These are phyloP conservation scores for Acanthacorydalis orientalis DNA, from an alignment of 2,888 invertebrate genomes.

Conservation along the genomic window DNA sequence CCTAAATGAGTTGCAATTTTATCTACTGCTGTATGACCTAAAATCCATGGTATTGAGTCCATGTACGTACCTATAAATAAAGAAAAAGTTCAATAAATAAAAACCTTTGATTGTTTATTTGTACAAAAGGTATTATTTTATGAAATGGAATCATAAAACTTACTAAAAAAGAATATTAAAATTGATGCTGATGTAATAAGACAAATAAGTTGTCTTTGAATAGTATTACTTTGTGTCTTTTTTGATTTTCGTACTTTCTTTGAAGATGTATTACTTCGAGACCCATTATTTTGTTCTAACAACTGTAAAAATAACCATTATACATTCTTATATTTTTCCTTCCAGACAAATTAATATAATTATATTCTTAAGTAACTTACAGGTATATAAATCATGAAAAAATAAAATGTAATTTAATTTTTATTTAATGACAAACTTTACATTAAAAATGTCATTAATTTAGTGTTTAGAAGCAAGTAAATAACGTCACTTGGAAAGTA, in stretches of 20 bases:
- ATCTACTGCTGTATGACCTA: constrained; percentile 42
- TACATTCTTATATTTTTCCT: not conserved
- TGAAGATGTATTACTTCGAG: constrained; percentile 1
- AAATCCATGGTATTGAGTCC: constrained; percentile 30
- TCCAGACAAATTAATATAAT: too few relatives aligned
- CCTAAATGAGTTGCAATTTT: constrained; percentile 56
- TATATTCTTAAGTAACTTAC: not conserved
- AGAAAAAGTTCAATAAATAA: not conserved
- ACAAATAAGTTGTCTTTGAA: constrained; percentile 23
- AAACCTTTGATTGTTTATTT: not conserved
- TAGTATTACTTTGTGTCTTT: constrained; percentile 15
- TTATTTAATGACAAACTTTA: too few relatives aligned
- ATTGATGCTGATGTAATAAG: constrained; percentile 22
- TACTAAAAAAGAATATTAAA: constrained; percentile 23
- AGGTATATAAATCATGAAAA: not conserved
- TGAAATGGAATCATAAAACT: constrained; percentile 7
- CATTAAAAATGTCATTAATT: too few relatives aligned
- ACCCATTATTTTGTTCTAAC: constrained; percentile 13
- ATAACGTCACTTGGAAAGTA: too few relatives aligned
- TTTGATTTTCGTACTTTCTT: constrained; percentile 9
- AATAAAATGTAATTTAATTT: not conserved
- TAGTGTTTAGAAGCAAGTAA: too few relatives aligned
- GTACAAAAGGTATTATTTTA: not conserved
- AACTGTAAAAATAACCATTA: constrained; percentile 11
- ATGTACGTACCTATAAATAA: constrained; percentile 33